phyloP scores from a whole-genome alignment of 2,888 invertebrate species.

The Drosophila ustulata region DNA sequence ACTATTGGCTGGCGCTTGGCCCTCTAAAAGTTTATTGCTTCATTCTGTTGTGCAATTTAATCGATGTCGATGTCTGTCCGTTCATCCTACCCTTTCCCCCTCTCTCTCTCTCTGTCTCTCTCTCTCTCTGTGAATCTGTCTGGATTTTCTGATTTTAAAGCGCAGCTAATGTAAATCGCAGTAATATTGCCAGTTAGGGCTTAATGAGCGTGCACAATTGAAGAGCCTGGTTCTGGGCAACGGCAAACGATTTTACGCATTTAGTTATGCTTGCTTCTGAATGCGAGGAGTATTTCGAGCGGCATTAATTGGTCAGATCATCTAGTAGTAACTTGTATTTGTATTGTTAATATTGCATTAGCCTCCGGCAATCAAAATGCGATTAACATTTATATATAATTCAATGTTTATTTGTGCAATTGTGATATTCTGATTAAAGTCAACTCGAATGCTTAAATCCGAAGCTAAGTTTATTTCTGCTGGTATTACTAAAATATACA shows the following conservation, averaged over 20 bases:
- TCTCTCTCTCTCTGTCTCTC: too few species aligned
- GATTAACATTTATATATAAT: conserved; percentile 7
- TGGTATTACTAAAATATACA: too few species aligned
- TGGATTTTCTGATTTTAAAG: conserved; percentile 64
- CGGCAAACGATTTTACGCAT: neutral
- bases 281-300: neutral
- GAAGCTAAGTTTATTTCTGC: too few species aligned
- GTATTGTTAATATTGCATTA: conserved; percentile 7
- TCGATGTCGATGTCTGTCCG: conserved; percentile 64
- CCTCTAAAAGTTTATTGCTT: conserved; percentile 80
- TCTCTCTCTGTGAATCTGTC: conserved; percentile 3
- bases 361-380: conserved; percentile 11
- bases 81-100: neutral
- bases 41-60: conserved; percentile 78
- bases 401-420: neutral
- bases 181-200: conserved; percentile 70
- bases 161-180: conserved; percentile 75
- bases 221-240: conserved; percentile 39
- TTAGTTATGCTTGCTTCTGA: conserved; percentile 4
- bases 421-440: neutral
- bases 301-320: conserved; percentile 17
- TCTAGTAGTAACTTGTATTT: neutral
- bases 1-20: conserved; percentile 50
- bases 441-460: neutral
- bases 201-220: conserved; percentile 68